Conservation (phyloP, 2,888 invertebrate species). For the Eupithecia inturbata region DNA sequence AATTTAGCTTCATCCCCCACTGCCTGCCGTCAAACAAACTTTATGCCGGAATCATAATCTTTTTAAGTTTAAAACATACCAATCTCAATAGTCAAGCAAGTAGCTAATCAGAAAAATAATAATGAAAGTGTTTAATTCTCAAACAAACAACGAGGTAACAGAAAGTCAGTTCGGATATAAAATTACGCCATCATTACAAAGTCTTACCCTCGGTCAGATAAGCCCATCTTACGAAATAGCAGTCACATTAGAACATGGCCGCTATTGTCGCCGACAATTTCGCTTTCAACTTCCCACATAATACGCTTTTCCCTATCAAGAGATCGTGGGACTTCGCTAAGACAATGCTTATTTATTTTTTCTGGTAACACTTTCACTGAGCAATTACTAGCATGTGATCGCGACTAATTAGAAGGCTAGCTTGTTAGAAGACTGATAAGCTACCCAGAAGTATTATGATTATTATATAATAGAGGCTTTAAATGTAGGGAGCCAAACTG, state of each 20-base stretch:
- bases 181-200: conserved; percentile 23
- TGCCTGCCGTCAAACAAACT: neutral
- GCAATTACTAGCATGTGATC: conserved; percentile 66
- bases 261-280: conserved; percentile 71
- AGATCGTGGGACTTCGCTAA: conserved; percentile 76
- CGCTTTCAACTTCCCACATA: conserved; percentile 79
- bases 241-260: conserved; percentile 47
- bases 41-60: neutral
- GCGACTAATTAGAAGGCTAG: conserved; percentile 50
- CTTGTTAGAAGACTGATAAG: neutral
- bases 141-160: neutral
- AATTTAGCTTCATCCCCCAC: too few relatives aligned
- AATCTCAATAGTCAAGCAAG: neutral
- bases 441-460: conserved; percentile 21
- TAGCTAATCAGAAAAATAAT: neutral
- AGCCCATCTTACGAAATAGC: conserved; percentile 47
- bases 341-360: conserved; percentile 77
- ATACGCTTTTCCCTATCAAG: conserved; percentile 79
- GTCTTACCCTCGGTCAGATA: conserved; percentile 40
- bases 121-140: neutral
- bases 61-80: neutral
- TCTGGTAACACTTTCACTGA: conserved; percentile 75
- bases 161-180: conserved; percentile 14
- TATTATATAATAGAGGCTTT: neutral
- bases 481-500: neutral